Evolutionary conservation across 2,797 vertebrate genomes (phyloP).

Genomic region (Mormyrops boulengeri): DNA sequence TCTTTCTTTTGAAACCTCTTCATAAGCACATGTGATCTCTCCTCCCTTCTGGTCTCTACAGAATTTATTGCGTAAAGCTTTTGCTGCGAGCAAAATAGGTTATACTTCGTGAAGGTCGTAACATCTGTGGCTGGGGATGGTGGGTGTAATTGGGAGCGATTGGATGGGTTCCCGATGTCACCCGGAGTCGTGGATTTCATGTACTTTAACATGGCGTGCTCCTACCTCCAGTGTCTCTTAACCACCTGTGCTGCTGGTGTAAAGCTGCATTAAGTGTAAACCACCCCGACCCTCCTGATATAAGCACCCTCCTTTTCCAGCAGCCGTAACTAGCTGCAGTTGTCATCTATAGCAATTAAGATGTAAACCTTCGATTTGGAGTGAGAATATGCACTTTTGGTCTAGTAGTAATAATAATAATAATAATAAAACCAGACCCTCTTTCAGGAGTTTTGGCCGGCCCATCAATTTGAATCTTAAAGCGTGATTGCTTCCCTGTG

Average conservation of each 20-base stretch:
- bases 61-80: conserved; percentile 4
- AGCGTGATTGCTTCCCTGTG: background rate
- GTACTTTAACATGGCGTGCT: background rate
- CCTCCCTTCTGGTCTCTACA: background rate
- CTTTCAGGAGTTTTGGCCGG: background rate
- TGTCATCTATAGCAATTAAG: background rate
- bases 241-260: background rate
- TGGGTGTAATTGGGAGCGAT: background rate
- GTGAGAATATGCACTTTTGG: background rate
- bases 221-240: background rate
- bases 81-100: conserved; percentile 6
- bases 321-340: background rate
- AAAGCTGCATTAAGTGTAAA: background rate
- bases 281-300: background rate
- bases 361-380: background rate
- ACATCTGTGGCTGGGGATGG: background rate
- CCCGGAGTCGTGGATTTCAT: background rate
- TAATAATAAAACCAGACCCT: no score
- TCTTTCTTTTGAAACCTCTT: background rate
- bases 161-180: background rate
- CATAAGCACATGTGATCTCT: background rate
- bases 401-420: background rate
- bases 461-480: background rate
- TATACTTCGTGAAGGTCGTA: background rate
- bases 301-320: background rate